Conservation (phyloP, 1,140 invertebrate genomes). For the Hypsibius dujardini region DNA sequence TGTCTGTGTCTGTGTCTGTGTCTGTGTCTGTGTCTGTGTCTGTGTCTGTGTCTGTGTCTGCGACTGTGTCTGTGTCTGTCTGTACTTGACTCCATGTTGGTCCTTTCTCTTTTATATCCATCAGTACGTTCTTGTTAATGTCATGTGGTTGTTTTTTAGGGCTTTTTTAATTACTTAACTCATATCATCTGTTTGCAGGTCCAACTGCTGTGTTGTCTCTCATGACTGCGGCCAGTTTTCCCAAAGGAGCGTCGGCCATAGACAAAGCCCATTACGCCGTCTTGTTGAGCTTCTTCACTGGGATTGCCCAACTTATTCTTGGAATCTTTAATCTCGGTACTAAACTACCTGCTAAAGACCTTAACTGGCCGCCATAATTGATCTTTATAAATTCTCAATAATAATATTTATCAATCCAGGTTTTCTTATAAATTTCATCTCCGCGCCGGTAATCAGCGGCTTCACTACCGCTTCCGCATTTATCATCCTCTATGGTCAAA, state of each 20-base stretch:
- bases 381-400: background rate
- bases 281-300: conserved; percentile 54
- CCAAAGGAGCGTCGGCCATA: background rate
- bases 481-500: conserved; percentile 3
- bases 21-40: no score
- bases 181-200: conserved; percentile 33
- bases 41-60: no score
- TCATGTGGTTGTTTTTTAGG: no score
- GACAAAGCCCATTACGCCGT: conserved; percentile 58
- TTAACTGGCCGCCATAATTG: background rate
- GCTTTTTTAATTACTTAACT: no score
- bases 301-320: conserved; percentile 55
- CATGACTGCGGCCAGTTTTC: conserved; percentile 38
- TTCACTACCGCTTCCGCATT: conserved; percentile 11
- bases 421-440: conserved; percentile 10
- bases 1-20: no score
- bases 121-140: no score
- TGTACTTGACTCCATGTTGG: no score
- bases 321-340: conserved; percentile 55
- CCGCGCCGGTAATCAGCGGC: conserved; percentile 12
- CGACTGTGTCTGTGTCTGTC: no score
- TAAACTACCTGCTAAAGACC: background rate
- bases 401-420: background rate
- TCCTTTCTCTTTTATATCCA: no score
- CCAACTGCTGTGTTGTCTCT: conserved; percentile 69